Evolutionary conservation across 2,113 vertebrate genomes (phyloP), one percentile per base, ranked within the genome.

Genomic region (Acrocephalus kingi): DNA sequence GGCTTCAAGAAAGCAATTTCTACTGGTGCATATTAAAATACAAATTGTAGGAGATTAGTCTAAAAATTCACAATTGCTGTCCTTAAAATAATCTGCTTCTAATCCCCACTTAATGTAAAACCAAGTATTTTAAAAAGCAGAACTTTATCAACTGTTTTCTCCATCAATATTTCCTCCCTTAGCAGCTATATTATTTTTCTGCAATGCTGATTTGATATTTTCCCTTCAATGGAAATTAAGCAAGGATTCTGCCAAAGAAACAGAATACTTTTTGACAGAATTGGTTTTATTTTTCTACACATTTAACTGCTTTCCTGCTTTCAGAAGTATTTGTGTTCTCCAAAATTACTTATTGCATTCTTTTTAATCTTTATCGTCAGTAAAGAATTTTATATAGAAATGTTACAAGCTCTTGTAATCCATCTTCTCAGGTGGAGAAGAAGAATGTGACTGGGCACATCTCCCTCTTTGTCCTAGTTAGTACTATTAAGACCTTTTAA

Each of bases 401-500:
- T 43, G 8, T 68, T 90, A 89, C 19, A 81, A 85, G 25, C 9
- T 81, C 30, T 84, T 49, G 48, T 67, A 56, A 35, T 35, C 35
- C 35, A 35, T 35, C 35, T 35, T 80, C 41, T 90, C 58, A 62
- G 37, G 7, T 77, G 39, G 11, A 91, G 28, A 84, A 73, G 11
- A 66, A 54, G 59, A 73, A 88, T 30, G 39, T 75, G 68, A 94
- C 55, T 15, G 25, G 28, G 30, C 45, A 67, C 8, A n/a, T 84
- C 80, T 83, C 76, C 78, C 22, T 91, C 71, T 93, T 86, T 67
- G 37, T 84, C 56, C 89, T 49, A 59, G 19, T 45, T 37, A 82
- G 24, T 56, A 68, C 67, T 68, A 69, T 61, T 83, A 74, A 91
- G 52, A 76, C 23, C n/a, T 66, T 89, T 94, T 73, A 88, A 97